These are phyloP conservation scores for Rosalia funebris DNA, from an alignment of 2,888 invertebrate species.

Conservation along the genomic window DNA sequence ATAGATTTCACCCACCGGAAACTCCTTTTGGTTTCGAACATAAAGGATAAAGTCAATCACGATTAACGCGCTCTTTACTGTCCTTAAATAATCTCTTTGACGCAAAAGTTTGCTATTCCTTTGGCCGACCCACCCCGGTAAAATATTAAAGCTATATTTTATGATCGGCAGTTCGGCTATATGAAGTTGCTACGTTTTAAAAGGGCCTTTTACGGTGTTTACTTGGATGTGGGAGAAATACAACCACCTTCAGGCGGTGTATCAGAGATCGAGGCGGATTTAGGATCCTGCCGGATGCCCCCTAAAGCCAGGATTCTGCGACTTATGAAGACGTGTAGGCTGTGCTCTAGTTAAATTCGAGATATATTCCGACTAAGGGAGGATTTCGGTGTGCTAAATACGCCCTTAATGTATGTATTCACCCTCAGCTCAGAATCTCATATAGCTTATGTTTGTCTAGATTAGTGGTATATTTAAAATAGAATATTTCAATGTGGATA, in stretches of 20 bases:
- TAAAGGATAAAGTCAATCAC: slow-evolving; percentile 30
- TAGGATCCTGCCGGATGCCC: slow-evolving; percentile 20
- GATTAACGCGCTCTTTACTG: slow-evolving; percentile 28
- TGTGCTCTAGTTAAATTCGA: slow-evolving; percentile 2
- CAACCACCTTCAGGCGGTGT: slow-evolving; percentile 12
- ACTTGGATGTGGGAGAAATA: slow-evolving; percentile 8
- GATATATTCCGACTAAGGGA: not conserved
- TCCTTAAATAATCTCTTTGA: slow-evolving; percentile 30
- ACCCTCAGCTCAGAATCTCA: too few relatives aligned
- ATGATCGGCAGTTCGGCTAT: slow-evolving; percentile 25
- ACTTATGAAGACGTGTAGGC: slow-evolving; percentile 17
- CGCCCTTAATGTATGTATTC: too few relatives aligned
- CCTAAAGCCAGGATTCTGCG: slow-evolving; percentile 18
- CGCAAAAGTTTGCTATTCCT: slow-evolving; percentile 17
- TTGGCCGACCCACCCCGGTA: slow-evolving; percentile 4
- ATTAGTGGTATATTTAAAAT: too few relatives aligned
- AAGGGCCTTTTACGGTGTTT: slow-evolving; percentile 20
- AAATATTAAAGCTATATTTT: slow-evolving; percentile 30
- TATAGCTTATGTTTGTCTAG: too few relatives aligned
- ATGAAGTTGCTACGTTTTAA: slow-evolving; percentile 14
- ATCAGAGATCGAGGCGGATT: slow-evolving; percentile 25
- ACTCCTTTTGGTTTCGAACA: slow-evolving; percentile 5
- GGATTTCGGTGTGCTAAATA: too few relatives aligned
- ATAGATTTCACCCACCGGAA: not conserved
- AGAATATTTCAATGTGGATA: too few relatives aligned